Percentiles rank a stretch among this genome's conserved stretches.
phyloP scores from a whole-genome alignment of 1,140 invertebrate species.

The Orussus abietinus region DNA sequence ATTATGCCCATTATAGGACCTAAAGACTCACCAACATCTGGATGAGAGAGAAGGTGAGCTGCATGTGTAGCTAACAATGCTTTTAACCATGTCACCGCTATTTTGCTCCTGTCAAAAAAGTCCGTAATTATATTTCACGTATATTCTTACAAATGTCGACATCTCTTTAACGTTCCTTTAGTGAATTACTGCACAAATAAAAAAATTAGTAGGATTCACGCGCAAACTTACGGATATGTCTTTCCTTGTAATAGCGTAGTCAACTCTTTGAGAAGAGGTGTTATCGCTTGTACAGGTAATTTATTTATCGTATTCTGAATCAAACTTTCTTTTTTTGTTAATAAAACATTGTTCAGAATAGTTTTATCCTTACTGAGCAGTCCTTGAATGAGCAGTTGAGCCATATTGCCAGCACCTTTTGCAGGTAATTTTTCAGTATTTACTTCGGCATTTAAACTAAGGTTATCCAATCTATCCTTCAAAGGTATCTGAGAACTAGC shows the following conservation, averaged over 20 bases:
- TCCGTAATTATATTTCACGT: too few species aligned
- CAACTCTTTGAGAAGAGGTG: constrained; percentile 61
- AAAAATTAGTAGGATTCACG: too few species aligned
- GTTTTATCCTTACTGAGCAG: constrained; percentile 72
- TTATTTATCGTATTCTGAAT: constrained; percentile 61
- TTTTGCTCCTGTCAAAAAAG: constrained; percentile 56
- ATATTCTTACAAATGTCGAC: background rate
- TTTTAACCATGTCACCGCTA: constrained; percentile 61
- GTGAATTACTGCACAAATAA: constrained; percentile 2
- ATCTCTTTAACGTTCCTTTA: constrained; percentile 6
- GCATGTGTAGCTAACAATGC: constrained; percentile 59
- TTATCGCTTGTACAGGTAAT: constrained; percentile 61
- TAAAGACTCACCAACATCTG: constrained; percentile 54
- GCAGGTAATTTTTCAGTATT: constrained; percentile 48
- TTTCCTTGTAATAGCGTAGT: constrained; percentile 60
- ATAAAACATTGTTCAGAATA: constrained; percentile 58
- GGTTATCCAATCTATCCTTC: constrained; percentile 70
- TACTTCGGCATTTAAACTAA: constrained; percentile 57
- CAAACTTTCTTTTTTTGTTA: constrained; percentile 54
- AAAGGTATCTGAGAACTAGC: constrained; percentile 66
- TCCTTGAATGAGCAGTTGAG: constrained; percentile 71
- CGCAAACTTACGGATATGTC: constrained; percentile 59
- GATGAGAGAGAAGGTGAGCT: constrained; percentile 60
- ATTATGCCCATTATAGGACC: constrained; percentile 60
- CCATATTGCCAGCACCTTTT: constrained; percentile 63